phyloP scores from a whole-genome alignment of 1,140 invertebrate species.

The Papilio glaucus region DNA sequence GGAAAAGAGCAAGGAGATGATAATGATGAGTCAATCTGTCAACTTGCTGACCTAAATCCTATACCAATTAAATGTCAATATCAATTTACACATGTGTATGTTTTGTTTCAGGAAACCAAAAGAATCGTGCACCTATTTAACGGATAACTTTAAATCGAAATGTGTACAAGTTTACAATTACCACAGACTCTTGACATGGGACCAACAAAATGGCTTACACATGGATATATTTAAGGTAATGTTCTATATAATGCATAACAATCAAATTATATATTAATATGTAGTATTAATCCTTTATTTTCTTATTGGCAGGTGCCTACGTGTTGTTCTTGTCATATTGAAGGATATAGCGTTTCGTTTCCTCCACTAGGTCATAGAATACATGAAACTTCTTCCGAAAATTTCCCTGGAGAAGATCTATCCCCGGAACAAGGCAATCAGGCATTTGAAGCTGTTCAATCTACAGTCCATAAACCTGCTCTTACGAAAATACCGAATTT shows the following conservation, averaged over 20 bases:
- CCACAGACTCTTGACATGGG: constrained; percentile 93
- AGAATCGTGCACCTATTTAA: constrained; percentile 90
- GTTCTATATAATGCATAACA: background rate
- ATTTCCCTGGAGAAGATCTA: constrained; percentile 79
- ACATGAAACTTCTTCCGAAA: constrained; percentile 76
- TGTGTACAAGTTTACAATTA: constrained; percentile 94
- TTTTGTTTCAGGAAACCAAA: constrained; percentile 87
- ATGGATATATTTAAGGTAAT: constrained; percentile 94
- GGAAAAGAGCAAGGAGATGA: no score
- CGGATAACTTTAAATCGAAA: constrained; percentile 91
- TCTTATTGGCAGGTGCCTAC: constrained; percentile 86
- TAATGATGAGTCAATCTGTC: no score
- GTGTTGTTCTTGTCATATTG: constrained; percentile 93
- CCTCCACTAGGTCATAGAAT: constrained; percentile 81
- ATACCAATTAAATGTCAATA: no score
- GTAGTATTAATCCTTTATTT: background rate
- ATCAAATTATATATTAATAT: background rate
- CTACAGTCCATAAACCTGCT: constrained; percentile 65
- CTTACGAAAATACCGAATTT: constrained; percentile 61
- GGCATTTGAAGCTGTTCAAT: constrained; percentile 75
- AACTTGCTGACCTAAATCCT: no score
- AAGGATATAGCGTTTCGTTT: constrained; percentile 88
- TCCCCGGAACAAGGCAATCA: constrained; percentile 73
- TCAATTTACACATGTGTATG: no score
- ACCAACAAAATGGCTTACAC: constrained; percentile 90